Evolutionary conservation across 2,113 vertebrate species (phyloP).

Genomic region (Ophthalmolycus amberensis): DNA sequence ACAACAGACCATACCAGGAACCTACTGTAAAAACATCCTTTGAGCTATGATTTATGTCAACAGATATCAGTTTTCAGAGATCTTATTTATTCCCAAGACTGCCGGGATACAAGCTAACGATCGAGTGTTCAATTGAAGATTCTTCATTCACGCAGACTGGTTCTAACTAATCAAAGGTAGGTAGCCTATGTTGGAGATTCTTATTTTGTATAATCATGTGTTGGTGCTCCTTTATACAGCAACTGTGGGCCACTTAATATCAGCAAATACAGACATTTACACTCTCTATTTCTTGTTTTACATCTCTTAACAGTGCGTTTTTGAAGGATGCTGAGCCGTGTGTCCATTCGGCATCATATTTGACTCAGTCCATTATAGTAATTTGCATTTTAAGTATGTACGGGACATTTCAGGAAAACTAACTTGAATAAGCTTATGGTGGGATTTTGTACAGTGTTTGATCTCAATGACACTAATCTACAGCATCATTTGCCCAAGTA

Average conservation of each 20-base stretch:
- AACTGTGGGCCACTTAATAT: background rate
- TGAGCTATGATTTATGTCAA: background rate
- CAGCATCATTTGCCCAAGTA: background rate
- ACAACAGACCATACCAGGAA: background rate
- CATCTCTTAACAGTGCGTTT: background rate
- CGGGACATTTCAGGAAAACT: background rate
- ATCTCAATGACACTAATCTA: background rate
- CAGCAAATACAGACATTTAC: constrained; percentile 4
- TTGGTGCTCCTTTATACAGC: background rate
- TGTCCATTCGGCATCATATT: background rate
- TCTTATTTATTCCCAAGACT: constrained; percentile 5
- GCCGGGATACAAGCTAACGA: constrained; percentile 7
- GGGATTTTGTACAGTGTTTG: constrained; percentile 3
- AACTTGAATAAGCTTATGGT: background rate
- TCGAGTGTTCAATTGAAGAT: background rate
- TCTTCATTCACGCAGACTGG: background rate
- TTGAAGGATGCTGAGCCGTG: background rate
- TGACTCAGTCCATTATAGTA: background rate
- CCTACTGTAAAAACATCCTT: background rate
- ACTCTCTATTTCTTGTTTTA: background rate
- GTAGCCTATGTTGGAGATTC: background rate
- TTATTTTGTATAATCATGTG: background rate
- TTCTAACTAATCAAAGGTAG: background rate
- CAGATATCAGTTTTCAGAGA: constrained; percentile 15
- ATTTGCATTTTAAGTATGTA: background rate